Conservation (phyloP, 2,888 invertebrate species). For the Drosophila putrida region DNA sequence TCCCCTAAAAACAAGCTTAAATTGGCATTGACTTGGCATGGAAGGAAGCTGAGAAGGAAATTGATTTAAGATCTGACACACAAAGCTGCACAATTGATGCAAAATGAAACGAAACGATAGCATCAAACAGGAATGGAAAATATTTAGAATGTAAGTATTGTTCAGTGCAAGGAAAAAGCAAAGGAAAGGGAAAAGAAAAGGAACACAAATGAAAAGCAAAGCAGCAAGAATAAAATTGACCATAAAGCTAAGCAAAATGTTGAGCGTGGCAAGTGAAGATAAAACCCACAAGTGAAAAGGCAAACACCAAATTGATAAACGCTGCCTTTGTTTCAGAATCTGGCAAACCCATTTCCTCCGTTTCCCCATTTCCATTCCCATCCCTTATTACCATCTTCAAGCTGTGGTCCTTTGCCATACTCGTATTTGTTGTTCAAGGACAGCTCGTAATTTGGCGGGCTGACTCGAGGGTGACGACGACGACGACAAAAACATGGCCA, state of each 20-base stretch:
- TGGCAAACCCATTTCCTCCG: neutral
- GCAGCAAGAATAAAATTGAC: conserved; percentile 56
- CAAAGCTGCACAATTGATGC: conserved; percentile 43
- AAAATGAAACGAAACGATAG: conserved; percentile 58
- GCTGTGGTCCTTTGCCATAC: conserved; percentile 6
- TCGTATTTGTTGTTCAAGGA: conserved; percentile 33
- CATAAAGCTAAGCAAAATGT: conserved; percentile 59
- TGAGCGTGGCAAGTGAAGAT: conserved; percentile 39
- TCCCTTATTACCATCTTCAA: neutral
- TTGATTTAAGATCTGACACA: conserved; percentile 51
- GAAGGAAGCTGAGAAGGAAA: conserved; percentile 9
- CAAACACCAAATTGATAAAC: conserved; percentile 69
- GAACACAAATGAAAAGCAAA: conserved; percentile 24
- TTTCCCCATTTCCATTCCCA: neutral
- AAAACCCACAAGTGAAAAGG: conserved; percentile 51
- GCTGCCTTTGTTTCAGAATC: conserved; percentile 43
- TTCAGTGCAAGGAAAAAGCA: conserved; percentile 26
- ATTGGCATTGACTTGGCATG: neutral
- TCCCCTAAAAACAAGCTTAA: neutral
- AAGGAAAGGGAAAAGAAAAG: neutral
- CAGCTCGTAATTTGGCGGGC: conserved; percentile 51
- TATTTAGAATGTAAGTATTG: conserved; percentile 43
- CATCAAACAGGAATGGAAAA: conserved; percentile 56
- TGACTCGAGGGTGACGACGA: conserved; percentile 23
- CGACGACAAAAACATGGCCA: conserved; percentile 35